Evolutionary conservation across 2,113 vertebrate genomes (phyloP).

Genomic region (Phalacrocorax pelagicus): DNA sequence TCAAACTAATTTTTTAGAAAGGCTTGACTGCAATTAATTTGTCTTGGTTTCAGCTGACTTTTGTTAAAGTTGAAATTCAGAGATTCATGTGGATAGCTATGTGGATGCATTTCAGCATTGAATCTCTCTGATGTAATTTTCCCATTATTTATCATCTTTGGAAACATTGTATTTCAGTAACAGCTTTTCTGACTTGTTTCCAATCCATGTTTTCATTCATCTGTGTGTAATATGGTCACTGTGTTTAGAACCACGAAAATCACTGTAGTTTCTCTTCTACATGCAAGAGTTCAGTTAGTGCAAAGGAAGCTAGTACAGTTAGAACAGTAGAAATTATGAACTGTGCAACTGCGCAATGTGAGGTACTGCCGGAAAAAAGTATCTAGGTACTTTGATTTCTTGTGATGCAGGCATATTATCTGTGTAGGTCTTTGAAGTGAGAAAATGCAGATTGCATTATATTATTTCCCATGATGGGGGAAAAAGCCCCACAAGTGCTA

Average conservation of each 20-base stretch:
- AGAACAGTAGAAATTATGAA: background rate
- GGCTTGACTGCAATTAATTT: constrained; percentile 8
- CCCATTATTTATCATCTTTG: constrained; percentile 15
- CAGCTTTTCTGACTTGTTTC: background rate
- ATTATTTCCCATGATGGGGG: background rate
- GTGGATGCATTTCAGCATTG: background rate
- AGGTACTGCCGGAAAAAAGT: background rate
- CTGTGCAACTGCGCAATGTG: background rate
- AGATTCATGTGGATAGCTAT: background rate
- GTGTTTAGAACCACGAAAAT: background rate
- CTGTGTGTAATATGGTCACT: background rate
- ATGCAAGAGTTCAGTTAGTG: background rate
- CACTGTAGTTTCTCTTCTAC: background rate
- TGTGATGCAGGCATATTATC: background rate
- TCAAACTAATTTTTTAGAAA: background rate
- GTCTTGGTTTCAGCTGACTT: constrained; percentile 19
- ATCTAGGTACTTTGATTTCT: background rate
- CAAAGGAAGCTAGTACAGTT: background rate
- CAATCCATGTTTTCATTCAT: background rate
- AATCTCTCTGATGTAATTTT: background rate
- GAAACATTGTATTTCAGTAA: background rate
- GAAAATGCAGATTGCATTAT: background rate
- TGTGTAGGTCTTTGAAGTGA: background rate
- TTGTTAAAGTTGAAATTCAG: constrained; percentile 28
- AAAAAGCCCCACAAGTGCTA: background rate